Percentiles rank a stretch among this genome's conserved stretches.
These are phyloP conservation scores for Saguinus oedipus DNA, from an alignment of 2,797 vertebrate species.

Conservation along the genomic window DNA sequence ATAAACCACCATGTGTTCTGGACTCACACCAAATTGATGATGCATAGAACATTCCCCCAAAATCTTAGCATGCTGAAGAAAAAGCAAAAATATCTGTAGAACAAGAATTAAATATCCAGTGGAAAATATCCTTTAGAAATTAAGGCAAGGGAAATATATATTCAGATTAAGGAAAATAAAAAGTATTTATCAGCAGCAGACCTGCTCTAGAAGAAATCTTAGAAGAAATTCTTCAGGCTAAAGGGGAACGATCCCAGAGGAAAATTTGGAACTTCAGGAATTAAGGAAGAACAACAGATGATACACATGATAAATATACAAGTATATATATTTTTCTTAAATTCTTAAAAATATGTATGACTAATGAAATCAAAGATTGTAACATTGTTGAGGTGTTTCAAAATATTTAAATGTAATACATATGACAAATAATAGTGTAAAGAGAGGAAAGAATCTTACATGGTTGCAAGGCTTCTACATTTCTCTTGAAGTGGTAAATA, in stretches of 20 bases:
- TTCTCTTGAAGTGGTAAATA: not conserved
- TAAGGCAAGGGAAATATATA: not conserved
- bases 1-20: not conserved
- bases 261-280: no score
- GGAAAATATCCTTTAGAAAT: not conserved
- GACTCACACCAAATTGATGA: not conserved
- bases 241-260: no score
- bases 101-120: not conserved
- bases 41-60: not conserved
- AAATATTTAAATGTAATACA: not conserved
- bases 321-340: not conserved
- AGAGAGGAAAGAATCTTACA: not conserved
- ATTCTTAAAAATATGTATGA: not conserved
- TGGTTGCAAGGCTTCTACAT: not conserved
- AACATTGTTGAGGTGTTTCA: not conserved
- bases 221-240: not conserved
- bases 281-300: not conserved
- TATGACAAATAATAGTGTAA: not conserved
- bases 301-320: not conserved
- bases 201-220: not conserved
- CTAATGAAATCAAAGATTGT: not conserved
- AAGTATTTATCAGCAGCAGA: not conserved
- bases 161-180: not conserved
- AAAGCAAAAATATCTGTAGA: not conserved
- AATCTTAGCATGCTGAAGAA: not conserved